Evolutionary conservation across 2,113 vertebrate genomes (phyloP).

Genomic region (Pandion haliaetus): DNA sequence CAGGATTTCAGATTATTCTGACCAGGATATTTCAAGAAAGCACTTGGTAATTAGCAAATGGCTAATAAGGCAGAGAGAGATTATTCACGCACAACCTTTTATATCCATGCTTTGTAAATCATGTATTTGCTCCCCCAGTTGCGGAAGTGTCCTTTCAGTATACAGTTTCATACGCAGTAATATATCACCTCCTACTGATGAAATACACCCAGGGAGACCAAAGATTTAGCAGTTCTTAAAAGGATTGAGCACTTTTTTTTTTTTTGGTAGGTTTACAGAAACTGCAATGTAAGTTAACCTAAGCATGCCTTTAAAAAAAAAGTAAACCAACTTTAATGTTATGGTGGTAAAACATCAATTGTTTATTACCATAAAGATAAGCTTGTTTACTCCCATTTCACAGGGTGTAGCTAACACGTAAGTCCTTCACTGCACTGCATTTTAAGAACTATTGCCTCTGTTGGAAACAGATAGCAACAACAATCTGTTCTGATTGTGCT

Average conservation of each 20-base stretch:
- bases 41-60: neutral
- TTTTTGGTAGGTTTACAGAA: neutral
- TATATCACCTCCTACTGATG: neutral
- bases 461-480: neutral
- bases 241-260: neutral
- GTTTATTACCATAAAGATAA: neutral
- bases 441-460: neutral
- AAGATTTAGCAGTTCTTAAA: neutral
- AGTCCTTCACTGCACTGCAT: neutral
- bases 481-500: neutral
- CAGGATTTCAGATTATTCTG: slow-evolving; percentile 31
- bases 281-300: neutral
- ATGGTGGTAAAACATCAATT: neutral
- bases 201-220: neutral
- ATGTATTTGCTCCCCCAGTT: neutral
- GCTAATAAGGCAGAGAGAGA: neutral
- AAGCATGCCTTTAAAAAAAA: neutral
- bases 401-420: neutral
- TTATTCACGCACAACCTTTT: neutral
- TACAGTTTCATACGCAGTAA: neutral
- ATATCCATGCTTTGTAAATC: neutral
- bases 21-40: slow-evolving; percentile 16
- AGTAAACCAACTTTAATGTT: neutral
- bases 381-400: neutral
- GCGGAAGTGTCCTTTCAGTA: neutral